These are phyloP conservation scores for Neocrepidodera transversa DNA, from an alignment of 2,888 invertebrate genomes.

Conservation along the genomic window DNA sequence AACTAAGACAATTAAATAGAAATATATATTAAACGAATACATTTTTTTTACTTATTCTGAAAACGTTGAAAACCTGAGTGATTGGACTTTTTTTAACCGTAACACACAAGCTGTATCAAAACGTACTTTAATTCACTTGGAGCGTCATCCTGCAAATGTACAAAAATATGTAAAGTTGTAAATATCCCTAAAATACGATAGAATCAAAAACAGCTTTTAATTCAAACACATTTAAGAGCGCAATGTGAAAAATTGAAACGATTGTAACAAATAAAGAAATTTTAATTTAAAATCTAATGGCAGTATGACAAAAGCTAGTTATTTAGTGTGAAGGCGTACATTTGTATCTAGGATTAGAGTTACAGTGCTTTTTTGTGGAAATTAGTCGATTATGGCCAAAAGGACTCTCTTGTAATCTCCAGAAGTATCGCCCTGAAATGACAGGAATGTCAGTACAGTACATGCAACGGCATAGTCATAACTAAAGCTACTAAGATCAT, in stretches of 20 bases:
- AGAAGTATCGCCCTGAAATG: constrained; percentile 87
- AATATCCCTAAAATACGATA: neutral
- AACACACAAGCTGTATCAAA: constrained; percentile 65
- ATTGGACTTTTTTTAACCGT: constrained; percentile 48
- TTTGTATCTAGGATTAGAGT: constrained; percentile 38
- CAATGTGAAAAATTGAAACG: no score
- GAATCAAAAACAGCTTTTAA: neutral
- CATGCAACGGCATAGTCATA: constrained; percentile 25
- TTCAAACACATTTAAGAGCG: neutral
- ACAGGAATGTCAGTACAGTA: constrained; percentile 47
- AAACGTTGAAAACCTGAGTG: constrained; percentile 35
- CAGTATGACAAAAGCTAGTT: constrained; percentile 54
- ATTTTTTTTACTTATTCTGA: constrained; percentile 21
- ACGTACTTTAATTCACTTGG: constrained; percentile 70
- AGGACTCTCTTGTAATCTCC: constrained; percentile 93
- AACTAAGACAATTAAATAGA: constrained; percentile 41
- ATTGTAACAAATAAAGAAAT: constrained; percentile 19
- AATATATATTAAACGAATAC: constrained; percentile 17
- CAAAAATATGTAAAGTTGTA: constrained; percentile 37
- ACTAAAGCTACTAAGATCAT: constrained; percentile 8
- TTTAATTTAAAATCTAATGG: constrained; percentile 42
- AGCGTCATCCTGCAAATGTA: constrained; percentile 73
- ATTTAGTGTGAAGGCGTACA: constrained; percentile 41
- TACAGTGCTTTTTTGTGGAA: constrained; percentile 47
- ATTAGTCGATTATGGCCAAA: constrained; percentile 77